These are phyloP conservation scores for Misgurnus anguillicaudatus DNA, from an alignment of 2,113 vertebrate species.

Conservation along the genomic window DNA sequence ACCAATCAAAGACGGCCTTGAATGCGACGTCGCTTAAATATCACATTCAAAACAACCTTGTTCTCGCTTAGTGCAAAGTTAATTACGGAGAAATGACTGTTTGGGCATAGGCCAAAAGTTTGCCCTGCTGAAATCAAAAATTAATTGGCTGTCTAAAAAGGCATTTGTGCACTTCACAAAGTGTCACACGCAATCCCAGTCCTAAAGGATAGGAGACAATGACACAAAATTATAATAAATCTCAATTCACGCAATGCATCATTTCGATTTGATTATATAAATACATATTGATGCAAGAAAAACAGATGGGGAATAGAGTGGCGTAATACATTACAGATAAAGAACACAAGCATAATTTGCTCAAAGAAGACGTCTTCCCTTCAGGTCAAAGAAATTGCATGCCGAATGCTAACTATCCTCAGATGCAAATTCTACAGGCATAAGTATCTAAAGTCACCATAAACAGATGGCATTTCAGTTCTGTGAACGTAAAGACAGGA, in stretches of 20 bases:
- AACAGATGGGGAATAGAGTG: no score
- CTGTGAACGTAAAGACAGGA: conserved; percentile 56
- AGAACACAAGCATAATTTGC: background rate
- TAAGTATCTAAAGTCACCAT: conserved; percentile 38
- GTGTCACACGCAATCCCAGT: background rate
- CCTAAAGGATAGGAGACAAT: conserved; percentile 10
- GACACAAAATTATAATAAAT: background rate
- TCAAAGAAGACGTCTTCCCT: background rate
- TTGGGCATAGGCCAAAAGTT: conserved; percentile 31
- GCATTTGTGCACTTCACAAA: conserved; percentile 41
- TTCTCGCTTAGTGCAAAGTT: conserved; percentile 17
- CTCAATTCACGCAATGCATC: background rate
- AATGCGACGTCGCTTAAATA: background rate
- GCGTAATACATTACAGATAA: background rate
- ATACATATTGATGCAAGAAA: background rate
- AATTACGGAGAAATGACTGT: conserved; percentile 43
- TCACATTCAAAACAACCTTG: conserved; percentile 48
- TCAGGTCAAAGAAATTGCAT: conserved; percentile 23
- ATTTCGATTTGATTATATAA: conserved; percentile 1
- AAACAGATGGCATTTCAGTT: conserved; percentile 65
- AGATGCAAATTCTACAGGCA: conserved; percentile 31
- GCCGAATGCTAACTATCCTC: background rate
- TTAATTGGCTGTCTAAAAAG: conserved; percentile 36
- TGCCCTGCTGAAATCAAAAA: conserved; percentile 39
- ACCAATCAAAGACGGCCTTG: conserved; percentile 10